phyloP scores from a whole-genome alignment of 1,140 invertebrate species.

The Agrilus planipennis region DNA sequence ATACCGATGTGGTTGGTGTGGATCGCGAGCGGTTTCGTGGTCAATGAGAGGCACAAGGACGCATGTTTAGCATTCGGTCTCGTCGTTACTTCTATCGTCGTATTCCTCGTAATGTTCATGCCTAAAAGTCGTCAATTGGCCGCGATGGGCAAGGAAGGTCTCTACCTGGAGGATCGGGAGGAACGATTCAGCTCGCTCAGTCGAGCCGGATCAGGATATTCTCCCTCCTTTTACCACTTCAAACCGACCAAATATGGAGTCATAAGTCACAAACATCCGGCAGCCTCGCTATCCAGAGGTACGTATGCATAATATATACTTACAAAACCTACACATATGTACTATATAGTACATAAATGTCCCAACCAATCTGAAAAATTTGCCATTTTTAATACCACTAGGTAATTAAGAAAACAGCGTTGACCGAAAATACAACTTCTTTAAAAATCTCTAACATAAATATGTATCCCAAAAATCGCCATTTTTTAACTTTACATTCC shows the following conservation, averaged over 20 bases:
- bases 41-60: constrained; percentile 65
- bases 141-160: constrained; percentile 68
- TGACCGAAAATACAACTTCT: too few relatives aligned
- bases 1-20: constrained; percentile 81
- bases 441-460: too few relatives aligned
- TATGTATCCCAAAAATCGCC: too few relatives aligned
- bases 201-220: constrained; percentile 68
- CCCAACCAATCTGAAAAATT: too few relatives aligned
- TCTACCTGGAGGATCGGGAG: constrained; percentile 66
- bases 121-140: constrained; percentile 85
- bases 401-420: too few relatives aligned
- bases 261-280: constrained; percentile 39
- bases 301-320: too few relatives aligned
- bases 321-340: too few relatives aligned
- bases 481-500: too few relatives aligned
- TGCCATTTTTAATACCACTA: too few relatives aligned
- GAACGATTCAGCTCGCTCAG: constrained; percentile 63
- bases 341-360: too few relatives aligned
- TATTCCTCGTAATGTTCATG: constrained; percentile 88
- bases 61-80: constrained; percentile 81
- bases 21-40: constrained; percentile 60
- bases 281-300: constrained; percentile 48
- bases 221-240: constrained; percentile 83
- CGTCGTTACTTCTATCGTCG: constrained; percentile 64
- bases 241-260: constrained; percentile 64